These are phyloP conservation scores for Junonia oenone DNA, from an alignment of 2,888 invertebrate genomes.

Conservation along the genomic window DNA sequence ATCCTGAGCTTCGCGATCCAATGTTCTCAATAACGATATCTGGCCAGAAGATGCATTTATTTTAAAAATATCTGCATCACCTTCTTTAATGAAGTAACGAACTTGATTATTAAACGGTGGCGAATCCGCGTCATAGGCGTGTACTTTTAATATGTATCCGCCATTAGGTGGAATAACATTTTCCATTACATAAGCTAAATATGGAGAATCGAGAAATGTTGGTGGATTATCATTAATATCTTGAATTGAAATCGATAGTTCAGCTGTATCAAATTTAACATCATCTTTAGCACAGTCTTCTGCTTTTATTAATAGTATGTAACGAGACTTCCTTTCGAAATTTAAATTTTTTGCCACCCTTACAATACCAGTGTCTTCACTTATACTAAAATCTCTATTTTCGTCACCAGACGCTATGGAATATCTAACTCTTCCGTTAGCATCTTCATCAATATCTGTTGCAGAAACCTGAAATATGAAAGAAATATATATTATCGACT, in stretches of 20 bases:
- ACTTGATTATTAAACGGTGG: conserved; percentile 94
- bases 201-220: conserved; percentile 95
- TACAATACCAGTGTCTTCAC: conserved; percentile 94
- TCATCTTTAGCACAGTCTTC: conserved; percentile 92
- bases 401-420: conserved; percentile 93
- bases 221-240: conserved; percentile 97
- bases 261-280: conserved; percentile 86
- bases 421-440: conserved; percentile 94
- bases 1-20: conserved; percentile 91
- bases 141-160: conserved; percentile 89
- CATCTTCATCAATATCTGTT: conserved; percentile 91
- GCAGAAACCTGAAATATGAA: conserved; percentile 85
- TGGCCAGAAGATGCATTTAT: conserved; percentile 96
- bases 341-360: conserved; percentile 95
- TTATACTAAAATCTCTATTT: conserved; percentile 93
- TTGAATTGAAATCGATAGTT: conserved; percentile 89
- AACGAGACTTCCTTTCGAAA: conserved; percentile 92
- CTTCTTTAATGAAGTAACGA: conserved; percentile 95
- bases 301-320: conserved; percentile 89
- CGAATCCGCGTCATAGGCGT: conserved; percentile 94
- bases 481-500: too few species aligned
- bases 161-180: conserved; percentile 90
- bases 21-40: conserved; percentile 88
- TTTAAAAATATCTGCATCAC: conserved; percentile 93
- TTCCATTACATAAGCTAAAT: conserved; percentile 95